These are phyloP conservation scores for Irena cyanogastra DNA, from an alignment of 2,113 vertebrate species.

Conservation along the genomic window DNA sequence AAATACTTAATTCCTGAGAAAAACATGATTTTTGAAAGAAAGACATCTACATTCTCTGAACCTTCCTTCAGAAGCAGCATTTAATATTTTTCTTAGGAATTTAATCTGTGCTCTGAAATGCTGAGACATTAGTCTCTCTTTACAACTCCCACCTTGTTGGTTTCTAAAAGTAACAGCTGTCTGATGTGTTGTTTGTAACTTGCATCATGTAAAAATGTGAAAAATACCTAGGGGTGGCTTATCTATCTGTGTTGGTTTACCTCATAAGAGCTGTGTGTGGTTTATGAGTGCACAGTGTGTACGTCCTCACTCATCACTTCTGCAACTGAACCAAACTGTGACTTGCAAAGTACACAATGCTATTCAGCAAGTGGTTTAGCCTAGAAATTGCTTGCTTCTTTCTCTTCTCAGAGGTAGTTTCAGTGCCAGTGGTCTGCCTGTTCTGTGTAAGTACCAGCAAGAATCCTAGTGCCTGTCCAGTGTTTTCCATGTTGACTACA, in stretches of 20 bases:
- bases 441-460: neutral
- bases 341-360: neutral
- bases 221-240: neutral
- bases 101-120: neutral
- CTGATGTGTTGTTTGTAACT: neutral
- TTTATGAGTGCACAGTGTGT: neutral
- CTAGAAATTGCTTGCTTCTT: neutral
- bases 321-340: neutral
- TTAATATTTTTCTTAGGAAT: neutral
- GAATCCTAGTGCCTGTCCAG: neutral
- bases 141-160: neutral
- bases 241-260: neutral
- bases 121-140: neutral
- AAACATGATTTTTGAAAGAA: neutral
- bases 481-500: neutral
- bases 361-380: neutral
- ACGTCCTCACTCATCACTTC: fast-evolving
- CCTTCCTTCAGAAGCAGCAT: neutral
- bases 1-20: neutral
- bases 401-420: neutral
- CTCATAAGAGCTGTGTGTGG: neutral
- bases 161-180: neutral
- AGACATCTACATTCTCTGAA: neutral
- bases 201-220: neutral
- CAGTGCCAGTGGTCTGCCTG: neutral